Percentiles rank a stretch among this genome's conserved stretches.
Evolutionary conservation across 2,888 invertebrate genomes (phyloP).

Genomic region (Tanypteryx hageni): DNA sequence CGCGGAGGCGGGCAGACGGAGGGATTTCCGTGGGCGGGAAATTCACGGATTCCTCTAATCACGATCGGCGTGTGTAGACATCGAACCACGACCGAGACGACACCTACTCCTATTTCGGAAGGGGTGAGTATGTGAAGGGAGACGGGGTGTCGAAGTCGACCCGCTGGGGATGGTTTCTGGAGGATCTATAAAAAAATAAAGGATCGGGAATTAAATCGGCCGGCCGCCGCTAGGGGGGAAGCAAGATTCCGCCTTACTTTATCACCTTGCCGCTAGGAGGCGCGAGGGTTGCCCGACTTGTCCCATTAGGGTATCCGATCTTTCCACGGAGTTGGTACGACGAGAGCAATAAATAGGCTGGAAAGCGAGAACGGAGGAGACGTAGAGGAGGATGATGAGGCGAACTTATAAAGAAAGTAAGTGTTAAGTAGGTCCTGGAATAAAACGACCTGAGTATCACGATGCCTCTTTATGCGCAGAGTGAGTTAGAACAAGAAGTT

Average conservation of each 20-base stretch:
- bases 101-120: slow-evolving; percentile 22
- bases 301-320: slow-evolving; percentile 21
- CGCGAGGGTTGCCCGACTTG: slow-evolving; percentile 40
- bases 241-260: slow-evolving; percentile 11
- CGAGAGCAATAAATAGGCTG: slow-evolving; percentile 22
- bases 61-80: slow-evolving; percentile 57
- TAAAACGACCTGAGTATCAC: too few species aligned
- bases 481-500: too few species aligned
- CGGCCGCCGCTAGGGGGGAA: not conserved
- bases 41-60: slow-evolving; percentile 62
- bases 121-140: not conserved
- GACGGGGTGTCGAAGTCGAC: not conserved
- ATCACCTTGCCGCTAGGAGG: slow-evolving; percentile 47
- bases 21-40: not conserved
- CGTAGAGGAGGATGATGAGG: not conserved
- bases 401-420: too few species aligned
- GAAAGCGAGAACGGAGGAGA: not conserved
- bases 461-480: too few species aligned
- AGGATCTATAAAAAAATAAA: not conserved
- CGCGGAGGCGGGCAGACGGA: not conserved
- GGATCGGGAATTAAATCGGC: not conserved
- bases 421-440: too few species aligned
- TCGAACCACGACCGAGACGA: slow-evolving; percentile 1
- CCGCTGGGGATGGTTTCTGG: not conserved
- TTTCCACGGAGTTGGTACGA: not conserved